Evolutionary conservation across 1,140 invertebrate genomes (phyloP).

Genomic region (Paralvinella palmiformis): DNA sequence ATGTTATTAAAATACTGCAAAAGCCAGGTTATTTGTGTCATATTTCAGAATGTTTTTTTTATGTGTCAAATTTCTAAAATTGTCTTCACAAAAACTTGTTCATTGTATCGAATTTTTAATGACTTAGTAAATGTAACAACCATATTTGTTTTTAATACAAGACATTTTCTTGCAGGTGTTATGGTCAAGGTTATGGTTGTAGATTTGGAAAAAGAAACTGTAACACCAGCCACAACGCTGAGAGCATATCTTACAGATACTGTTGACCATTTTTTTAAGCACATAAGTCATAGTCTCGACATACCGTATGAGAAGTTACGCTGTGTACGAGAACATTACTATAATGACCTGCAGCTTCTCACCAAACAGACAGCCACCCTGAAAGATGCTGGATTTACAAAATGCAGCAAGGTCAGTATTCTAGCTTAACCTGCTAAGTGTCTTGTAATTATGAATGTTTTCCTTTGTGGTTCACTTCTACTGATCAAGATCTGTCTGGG

Average conservation of each 20-base stretch:
- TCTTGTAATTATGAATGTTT: too few relatives aligned
- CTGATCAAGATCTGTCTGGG: too few relatives aligned
- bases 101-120: too few relatives aligned
- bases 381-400: conserved; percentile 52
- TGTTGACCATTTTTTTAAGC: conserved; percentile 59
- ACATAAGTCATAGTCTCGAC: conserved; percentile 45
- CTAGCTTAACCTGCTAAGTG: too few relatives aligned
- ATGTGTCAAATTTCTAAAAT: too few relatives aligned
- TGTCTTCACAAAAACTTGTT: too few relatives aligned
- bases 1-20: too few relatives aligned
- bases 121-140: too few relatives aligned
- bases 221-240: conserved; percentile 60
- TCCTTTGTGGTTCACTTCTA: too few relatives aligned
- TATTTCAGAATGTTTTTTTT: too few relatives aligned
- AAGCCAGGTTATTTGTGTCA: too few relatives aligned
- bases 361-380: conserved; percentile 53
- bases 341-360: conserved; percentile 52
- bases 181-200: conserved; percentile 62
- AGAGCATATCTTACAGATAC: conserved; percentile 58
- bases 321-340: conserved; percentile 53
- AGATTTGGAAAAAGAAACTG: conserved; percentile 58
- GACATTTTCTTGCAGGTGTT: conserved; percentile 47
- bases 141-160: background rate
- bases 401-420: conserved; percentile 57
- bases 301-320: conserved; percentile 52